phyloP scores from a whole-genome alignment of 1,140 invertebrate genomes.

The Xylocopa sonorina region DNA sequence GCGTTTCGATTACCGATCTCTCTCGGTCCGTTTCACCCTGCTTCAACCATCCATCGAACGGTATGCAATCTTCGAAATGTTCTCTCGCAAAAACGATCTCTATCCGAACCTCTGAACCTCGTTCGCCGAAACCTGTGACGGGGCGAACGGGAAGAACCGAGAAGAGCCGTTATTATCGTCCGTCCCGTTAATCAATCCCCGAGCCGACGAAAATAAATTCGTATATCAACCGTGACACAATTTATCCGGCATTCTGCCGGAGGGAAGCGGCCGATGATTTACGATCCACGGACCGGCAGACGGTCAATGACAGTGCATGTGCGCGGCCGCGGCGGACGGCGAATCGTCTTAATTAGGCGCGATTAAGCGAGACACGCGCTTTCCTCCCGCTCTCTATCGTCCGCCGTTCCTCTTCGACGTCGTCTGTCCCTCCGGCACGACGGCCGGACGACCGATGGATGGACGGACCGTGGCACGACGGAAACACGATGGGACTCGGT shows the following conservation, averaged over 20 bases:
- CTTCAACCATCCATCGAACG: not conserved
- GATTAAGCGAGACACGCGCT: conserved; percentile 62
- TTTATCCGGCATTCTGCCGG: conserved; percentile 30
- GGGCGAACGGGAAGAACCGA: not conserved
- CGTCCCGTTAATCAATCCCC: conserved; percentile 15
- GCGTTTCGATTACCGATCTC: not conserved
- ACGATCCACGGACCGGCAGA: conserved; percentile 41
- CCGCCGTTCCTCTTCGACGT: too few species aligned
- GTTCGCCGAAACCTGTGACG: too few species aligned
- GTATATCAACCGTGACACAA: conserved; percentile 55
- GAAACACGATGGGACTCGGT: conserved; percentile 7
- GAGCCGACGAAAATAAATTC: conserved; percentile 55
- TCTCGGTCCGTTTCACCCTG: not conserved
- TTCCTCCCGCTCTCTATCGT: conserved; percentile 11
- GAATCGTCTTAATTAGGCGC: conserved; percentile 65
- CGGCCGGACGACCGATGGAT: not conserved
- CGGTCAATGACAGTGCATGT: conserved; percentile 62
- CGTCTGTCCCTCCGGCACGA: not conserved
- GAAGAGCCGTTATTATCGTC: not conserved
- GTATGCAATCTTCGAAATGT: too few species aligned
- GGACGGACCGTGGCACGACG: not conserved
- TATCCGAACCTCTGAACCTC: too few species aligned
- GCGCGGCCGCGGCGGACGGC: conserved; percentile 30
- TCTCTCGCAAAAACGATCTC: too few species aligned
- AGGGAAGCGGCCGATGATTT: conserved; percentile 56